phyloP scores from a whole-genome alignment of 2,888 invertebrate genomes.

The Ernsta delagoae region DNA sequence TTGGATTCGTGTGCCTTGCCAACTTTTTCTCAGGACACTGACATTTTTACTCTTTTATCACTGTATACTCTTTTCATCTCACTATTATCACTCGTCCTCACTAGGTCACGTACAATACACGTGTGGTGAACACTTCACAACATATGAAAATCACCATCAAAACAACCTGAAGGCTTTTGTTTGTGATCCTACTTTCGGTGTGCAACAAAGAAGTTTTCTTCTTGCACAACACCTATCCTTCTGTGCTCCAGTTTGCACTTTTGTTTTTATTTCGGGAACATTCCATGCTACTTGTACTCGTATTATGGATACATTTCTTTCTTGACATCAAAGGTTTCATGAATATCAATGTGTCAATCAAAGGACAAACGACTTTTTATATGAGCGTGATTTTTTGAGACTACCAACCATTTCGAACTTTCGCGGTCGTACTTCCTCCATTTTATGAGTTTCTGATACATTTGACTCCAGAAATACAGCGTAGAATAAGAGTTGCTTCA shows the following conservation, averaged over 20 bases:
- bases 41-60: background rate
- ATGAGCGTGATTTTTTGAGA: no score
- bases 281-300: no score
- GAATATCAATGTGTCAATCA: no score
- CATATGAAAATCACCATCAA: conserved; percentile 23
- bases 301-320: background rate
- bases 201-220: conserved; percentile 16
- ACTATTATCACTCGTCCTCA: conserved; percentile 5
- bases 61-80: background rate
- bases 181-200: conserved; percentile 17
- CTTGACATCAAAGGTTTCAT: background rate
- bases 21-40: background rate
- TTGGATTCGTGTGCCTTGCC: background rate
- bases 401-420: no score
- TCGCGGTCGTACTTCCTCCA: no score
- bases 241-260: conserved; percentile 1
- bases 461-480: no score
- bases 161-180: conserved; percentile 9
- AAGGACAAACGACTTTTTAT: no score
- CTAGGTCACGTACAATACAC: conserved; percentile 11
- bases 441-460: no score
- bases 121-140: conserved; percentile 10
- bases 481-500: no score
- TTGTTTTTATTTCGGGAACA: background rate
- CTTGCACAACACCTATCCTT: background rate